A percentile compares a stretch with the other conserved stretches of the same genome.
These are phyloP conservation scores for Potamarius usumacintae DNA, from an alignment of 2,113 vertebrate genomes.

Conservation along the genomic window DNA sequence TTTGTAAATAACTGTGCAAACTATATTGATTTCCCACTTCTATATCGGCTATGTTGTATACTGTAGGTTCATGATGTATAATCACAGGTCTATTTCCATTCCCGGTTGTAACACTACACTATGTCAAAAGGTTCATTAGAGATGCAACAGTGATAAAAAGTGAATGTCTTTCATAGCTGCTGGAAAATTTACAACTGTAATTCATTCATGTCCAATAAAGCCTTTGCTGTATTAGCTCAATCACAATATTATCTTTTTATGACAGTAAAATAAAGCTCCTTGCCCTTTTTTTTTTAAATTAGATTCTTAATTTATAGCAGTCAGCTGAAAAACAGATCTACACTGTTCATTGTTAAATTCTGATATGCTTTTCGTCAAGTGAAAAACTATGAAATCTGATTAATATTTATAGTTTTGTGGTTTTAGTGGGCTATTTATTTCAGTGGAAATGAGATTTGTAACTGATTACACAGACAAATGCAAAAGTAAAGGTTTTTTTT, in stretches of 20 bases:
- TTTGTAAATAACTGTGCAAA: not conserved
- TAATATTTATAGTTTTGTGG: not conserved
- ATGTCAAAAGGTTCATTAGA: not conserved
- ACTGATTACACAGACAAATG: not conserved
- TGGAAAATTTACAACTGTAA: not conserved
- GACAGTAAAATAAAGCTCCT: not conserved
- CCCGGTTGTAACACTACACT: not conserved
- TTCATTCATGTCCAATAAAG: not conserved
- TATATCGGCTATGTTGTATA: not conserved
- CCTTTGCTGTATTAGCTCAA: not conserved
- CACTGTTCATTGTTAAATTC: not conserved
- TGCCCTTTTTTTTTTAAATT: not conserved
- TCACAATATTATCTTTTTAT: not conserved
- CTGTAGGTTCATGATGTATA: not conserved
- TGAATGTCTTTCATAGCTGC: not conserved
- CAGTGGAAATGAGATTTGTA: not conserved
- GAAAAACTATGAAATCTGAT: not conserved
- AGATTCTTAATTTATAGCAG: conserved; percentile 4
- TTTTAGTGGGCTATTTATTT: not conserved
- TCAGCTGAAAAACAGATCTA: not conserved
- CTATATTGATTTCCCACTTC: not conserved
- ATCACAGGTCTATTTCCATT: not conserved
- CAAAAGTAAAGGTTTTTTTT: too few species aligned
- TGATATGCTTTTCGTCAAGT: not conserved
- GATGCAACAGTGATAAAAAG: not conserved